A percentile compares a stretch with the other conserved stretches of the same genome.
Evolutionary conservation across 2,797 vertebrate genomes (phyloP).

Genomic region (Toxotes lorentzi): DNA sequence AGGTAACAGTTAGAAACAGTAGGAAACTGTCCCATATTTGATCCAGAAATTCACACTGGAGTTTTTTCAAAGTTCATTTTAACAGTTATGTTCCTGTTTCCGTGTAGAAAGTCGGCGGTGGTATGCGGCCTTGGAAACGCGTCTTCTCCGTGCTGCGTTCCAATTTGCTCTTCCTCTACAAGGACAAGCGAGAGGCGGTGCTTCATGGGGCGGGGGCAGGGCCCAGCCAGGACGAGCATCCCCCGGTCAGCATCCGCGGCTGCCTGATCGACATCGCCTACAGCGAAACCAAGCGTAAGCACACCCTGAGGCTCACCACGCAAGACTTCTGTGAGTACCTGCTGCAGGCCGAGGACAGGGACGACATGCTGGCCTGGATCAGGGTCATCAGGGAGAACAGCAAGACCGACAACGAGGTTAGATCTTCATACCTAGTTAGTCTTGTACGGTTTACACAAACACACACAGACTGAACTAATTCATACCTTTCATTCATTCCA

Average conservation of each 20-base stretch:
- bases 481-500: constrained; percentile 57
- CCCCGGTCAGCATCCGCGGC: constrained; percentile 91
- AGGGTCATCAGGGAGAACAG: constrained; percentile 95
- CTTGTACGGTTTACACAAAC: not conserved
- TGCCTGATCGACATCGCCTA: constrained; percentile 98
- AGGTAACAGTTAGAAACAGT: not conserved
- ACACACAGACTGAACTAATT: not conserved
- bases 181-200: constrained; percentile 94
- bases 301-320: constrained; percentile 95
- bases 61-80: not conserved
- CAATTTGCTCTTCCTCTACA: constrained; percentile 94
- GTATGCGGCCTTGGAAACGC: constrained; percentile 96
- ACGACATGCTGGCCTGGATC: constrained; percentile 98
- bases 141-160: constrained; percentile 92
- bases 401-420: constrained; percentile 96
- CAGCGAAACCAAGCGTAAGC: constrained; percentile 96
- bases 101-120: constrained; percentile 92
- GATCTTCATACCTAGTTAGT: constrained; percentile 38
- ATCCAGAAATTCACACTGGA: not conserved
- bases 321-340: constrained; percentile 99
- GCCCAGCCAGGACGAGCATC: constrained; percentile 89
- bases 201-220: constrained; percentile 86
- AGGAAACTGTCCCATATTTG: not conserved
- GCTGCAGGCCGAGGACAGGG: constrained; percentile 96
- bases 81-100: not conserved